These are phyloP conservation scores for Enteromius mattozi DNA, from an alignment of 2,797 vertebrate species.

Conservation along the genomic window DNA sequence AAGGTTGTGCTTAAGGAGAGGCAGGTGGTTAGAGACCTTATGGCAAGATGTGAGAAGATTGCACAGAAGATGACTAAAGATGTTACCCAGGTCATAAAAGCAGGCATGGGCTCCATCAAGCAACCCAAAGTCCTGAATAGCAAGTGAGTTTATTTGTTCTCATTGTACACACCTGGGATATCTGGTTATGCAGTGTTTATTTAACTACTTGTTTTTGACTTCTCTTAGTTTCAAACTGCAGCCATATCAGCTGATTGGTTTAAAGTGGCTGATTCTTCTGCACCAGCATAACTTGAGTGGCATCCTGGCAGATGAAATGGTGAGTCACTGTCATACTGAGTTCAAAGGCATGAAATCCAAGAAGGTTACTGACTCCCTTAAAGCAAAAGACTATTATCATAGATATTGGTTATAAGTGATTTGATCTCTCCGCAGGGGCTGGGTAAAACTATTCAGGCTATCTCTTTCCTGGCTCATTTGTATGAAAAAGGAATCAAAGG, in stretches of 20 bases:
- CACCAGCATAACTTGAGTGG: constrained; percentile 92
- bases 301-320: constrained; percentile 99
- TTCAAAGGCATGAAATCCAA: background rate
- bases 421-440: constrained; percentile 86
- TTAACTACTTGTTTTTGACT: background rate
- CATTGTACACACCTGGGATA: background rate
- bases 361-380: background rate
- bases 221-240: constrained; percentile 86
- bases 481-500: constrained; percentile 85
- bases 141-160: constrained; percentile 76
- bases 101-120: constrained; percentile 76
- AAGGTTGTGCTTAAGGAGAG: constrained; percentile 89
- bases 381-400: background rate
- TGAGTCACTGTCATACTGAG: constrained; percentile 68
- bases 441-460: constrained; percentile 98
- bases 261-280: constrained; percentile 94
- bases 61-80: constrained; percentile 87
- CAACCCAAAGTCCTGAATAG: constrained; percentile 86
- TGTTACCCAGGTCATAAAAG: constrained; percentile 86
- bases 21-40: constrained; percentile 87
- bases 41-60: constrained; percentile 93
- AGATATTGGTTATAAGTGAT: background rate
- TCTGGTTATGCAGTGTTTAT: background rate
- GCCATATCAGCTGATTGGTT: constrained; percentile 94
- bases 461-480: constrained; percentile 91